Base-by-base conservation (phyloP, 2,797 vertebrate species). In the Sphenopsis melanotis region DNA sequence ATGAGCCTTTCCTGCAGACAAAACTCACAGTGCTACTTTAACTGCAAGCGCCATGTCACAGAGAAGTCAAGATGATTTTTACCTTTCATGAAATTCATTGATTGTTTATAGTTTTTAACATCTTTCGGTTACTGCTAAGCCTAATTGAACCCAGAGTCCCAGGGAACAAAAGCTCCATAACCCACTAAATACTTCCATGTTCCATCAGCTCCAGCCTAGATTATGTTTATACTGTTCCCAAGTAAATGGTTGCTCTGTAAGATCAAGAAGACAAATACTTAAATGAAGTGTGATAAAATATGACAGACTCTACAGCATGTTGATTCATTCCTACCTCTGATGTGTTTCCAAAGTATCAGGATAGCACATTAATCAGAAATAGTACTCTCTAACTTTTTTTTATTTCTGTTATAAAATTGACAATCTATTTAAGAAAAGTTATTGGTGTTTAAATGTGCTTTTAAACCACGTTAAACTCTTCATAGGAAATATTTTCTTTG, bases 291-390 rank as follows among this genome's bases (percentile, higher is more conserved):
- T 83, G 56, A 91, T 88, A 86, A 95, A 95, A 75, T 50, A 85
- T 44, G 60, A 82, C 65, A 81, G 61, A 87, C 44, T 91, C 53
- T 86, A 64, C 37, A 87, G 50, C 39, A 75, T 75, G 44, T 95
- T 93, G 91, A 93, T 94, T 95, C 78, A 90, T 93, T 96, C 66
- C 46, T 85, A 78, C 57, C 57, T 88, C 71, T 82, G 63, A 90
- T 66, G 50, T 47, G 36, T 90, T 94, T 95, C 77, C 61, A 53
- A 95, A 94, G 71, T 53, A 84, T 50, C 53, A 90, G 56, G 64
- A 87, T 24, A 94, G 83, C 5, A 4, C 11, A 12, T 95, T 95
- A 87, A 93, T 91, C 78, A 93, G 50, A 80, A 71, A 47, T 9
- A 74, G 49, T 37, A 37, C 82, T 84, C 56, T 75, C 64, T 68